A percentile compares a stretch with the other conserved stretches of the same genome.
These are phyloP conservation scores for Teleogryllus oceanicus DNA, from an alignment of 2,888 invertebrate species.

Conservation along the genomic window DNA sequence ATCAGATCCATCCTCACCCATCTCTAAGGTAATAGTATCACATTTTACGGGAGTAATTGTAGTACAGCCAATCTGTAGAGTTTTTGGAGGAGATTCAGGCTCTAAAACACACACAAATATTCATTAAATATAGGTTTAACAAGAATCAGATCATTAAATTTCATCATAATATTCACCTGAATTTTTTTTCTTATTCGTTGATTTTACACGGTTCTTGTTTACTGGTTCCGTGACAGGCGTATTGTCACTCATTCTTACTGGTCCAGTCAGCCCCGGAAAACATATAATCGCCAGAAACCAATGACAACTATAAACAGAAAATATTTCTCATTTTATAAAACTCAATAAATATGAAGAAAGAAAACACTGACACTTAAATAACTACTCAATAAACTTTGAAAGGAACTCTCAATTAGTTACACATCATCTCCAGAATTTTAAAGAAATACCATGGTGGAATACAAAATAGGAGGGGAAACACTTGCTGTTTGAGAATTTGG, in stretches of 20 bases:
- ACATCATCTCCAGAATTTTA: too few relatives aligned
- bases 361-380: too few relatives aligned
- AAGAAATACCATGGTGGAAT: too few relatives aligned
- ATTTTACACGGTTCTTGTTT: slow-evolving; percentile 35
- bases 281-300: slow-evolving; percentile 98
- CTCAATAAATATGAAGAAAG: too few relatives aligned
- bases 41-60: slow-evolving; percentile 56
- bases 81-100: slow-evolving; percentile 37
- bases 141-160: neutral
- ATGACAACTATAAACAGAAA: slow-evolving; percentile 60
- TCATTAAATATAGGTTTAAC: slow-evolving; percentile 9
- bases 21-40: slow-evolving; percentile 29
- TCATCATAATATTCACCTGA: slow-evolving; percentile 32
- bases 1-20: slow-evolving; percentile 56
- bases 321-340: too few relatives aligned
- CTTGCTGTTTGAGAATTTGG: too few relatives aligned
- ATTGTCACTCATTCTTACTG: slow-evolving; percentile 43
- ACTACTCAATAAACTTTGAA: too few relatives aligned
- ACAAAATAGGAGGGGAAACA: too few relatives aligned
- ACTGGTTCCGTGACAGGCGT: slow-evolving; percentile 46
- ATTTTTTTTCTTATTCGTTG: slow-evolving; percentile 41
- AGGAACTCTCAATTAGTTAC: too few relatives aligned
- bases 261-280: slow-evolving; percentile 78
- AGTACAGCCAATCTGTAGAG: slow-evolving; percentile 64
- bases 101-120: slow-evolving; percentile 42